These are phyloP conservation scores for Enchytraeus crypticus DNA, from an alignment of 2,888 invertebrate species.

Conservation along the genomic window DNA sequence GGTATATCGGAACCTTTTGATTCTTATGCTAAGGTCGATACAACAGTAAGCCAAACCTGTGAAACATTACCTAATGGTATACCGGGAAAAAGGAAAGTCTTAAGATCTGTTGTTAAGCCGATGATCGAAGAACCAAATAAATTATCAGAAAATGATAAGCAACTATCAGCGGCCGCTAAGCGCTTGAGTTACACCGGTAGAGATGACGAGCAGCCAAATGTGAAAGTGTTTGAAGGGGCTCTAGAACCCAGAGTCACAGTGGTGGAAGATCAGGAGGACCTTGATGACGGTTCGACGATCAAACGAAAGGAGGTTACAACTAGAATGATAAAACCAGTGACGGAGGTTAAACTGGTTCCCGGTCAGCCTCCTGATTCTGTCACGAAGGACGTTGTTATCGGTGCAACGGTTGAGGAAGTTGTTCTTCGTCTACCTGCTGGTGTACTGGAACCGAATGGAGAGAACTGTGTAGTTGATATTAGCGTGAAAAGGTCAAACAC, in stretches of 20 bases:
- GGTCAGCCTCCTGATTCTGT: neutral
- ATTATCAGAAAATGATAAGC: no score
- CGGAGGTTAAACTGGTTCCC: neutral
- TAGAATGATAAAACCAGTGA: constrained; percentile 2
- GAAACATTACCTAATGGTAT: neutral
- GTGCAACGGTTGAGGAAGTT: neutral
- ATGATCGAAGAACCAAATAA: no score
- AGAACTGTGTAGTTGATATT: constrained; percentile 4
- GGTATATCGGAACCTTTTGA: constrained; percentile 6
- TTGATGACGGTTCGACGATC: constrained; percentile 7
- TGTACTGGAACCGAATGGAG: constrained; percentile 5
- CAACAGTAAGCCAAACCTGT: neutral
- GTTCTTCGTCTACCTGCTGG: constrained; percentile 2
- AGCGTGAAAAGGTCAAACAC: neutral
- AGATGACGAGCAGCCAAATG: neutral
- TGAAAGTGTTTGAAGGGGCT: constrained; percentile 3
- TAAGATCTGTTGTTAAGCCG: neutral
- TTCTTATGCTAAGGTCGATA: neutral
- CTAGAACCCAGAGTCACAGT: constrained; percentile 5
- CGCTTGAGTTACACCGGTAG: no score
- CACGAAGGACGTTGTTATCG: neutral
- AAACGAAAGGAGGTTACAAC: constrained; percentile 15
- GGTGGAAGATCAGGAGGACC: constrained; percentile 7
- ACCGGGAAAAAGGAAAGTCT: neutral
- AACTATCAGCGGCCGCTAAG: no score